Conservation (phyloP, 2,113 vertebrate species). For the Prochilodus magdalenae region DNA sequence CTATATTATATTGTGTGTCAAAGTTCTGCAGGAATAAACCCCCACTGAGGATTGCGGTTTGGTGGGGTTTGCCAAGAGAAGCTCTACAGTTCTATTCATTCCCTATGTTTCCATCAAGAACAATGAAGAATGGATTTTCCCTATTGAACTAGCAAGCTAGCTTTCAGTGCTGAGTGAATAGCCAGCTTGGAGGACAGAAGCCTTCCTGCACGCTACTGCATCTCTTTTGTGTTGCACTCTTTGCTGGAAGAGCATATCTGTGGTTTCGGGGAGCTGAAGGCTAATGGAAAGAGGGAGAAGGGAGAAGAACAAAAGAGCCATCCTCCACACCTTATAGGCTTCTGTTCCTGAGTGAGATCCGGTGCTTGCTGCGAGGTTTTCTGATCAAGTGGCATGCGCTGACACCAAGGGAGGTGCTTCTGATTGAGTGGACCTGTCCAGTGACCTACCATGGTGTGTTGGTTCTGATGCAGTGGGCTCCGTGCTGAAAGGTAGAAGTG, state of each 20-base stretch:
- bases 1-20: background rate
- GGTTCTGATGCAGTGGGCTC: background rate
- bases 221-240: background rate
- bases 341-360: background rate
- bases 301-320: conserved; percentile 4
- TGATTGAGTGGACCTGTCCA: no score
- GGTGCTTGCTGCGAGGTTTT: no score
- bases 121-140: background rate
- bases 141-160: background rate
- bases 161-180: background rate
- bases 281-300: background rate
- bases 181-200: background rate
- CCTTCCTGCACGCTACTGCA: background rate
- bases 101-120: background rate
- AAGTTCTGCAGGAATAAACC: conserved; percentile 15
- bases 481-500: background rate
- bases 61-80: background rate
- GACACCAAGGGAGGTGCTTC: no score
- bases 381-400: no score
- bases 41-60: background rate
- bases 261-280: conserved; percentile 22
- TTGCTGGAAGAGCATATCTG: conserved; percentile 11
- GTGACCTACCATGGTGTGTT: background rate
- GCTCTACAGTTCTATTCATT: background rate
- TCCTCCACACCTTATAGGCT: background rate